Base-by-base conservation (phyloP, 2,888 invertebrate species). In the Xestia ashworthii region DNA sequence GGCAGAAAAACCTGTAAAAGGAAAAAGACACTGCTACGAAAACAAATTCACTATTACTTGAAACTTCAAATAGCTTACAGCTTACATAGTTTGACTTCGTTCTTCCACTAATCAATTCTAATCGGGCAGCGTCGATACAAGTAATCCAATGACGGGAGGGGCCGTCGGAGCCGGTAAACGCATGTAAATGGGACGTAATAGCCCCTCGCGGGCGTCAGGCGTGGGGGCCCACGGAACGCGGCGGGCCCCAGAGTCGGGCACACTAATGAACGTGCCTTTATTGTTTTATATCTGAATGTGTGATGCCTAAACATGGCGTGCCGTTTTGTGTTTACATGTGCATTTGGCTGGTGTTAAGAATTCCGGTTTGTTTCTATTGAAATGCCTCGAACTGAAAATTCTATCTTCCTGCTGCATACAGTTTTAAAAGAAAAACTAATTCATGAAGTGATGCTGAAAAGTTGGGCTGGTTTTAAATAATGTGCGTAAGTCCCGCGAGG, bases 131-230 rank as follows among this genome's bases (percentile, higher is more conserved):
- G 70, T 84, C 85, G 82, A 87, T 87, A 87, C 85, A 87, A 80
- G 86, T 93, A 92, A 92, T 92, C 89, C 88, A 92, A 92, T 92
- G 91, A 91, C 65, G 81, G 64, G 79, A 77, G 78, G 75, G 80
- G 80, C 76, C 71, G 73, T 80, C 81, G 83, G 78, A 72, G 83
- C 71, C 76, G 65, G 80, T 84, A 86, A 85, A 89, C 90, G 91
- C 91, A 93, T 93, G 93, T 93, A 93, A 93, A 94, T 93, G 91
- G 76, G 81, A 85, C 90, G 88, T 92, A 92, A 93, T 93, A 81
- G 89, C 83, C 87, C 88, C 85, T 82, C 81, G 84, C 82, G 81
- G 82, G 82, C 84, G 79, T 78, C 79, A 64, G 84, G 73, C 66
- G 84, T 53, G 62, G 67, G 83, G 86, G 68, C 75, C 81, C 81